A percentile compares a stretch with the other conserved stretches of the same genome.
Conservation (phyloP, 2,113 vertebrate species). For the Otocyon megalotis region DNA sequence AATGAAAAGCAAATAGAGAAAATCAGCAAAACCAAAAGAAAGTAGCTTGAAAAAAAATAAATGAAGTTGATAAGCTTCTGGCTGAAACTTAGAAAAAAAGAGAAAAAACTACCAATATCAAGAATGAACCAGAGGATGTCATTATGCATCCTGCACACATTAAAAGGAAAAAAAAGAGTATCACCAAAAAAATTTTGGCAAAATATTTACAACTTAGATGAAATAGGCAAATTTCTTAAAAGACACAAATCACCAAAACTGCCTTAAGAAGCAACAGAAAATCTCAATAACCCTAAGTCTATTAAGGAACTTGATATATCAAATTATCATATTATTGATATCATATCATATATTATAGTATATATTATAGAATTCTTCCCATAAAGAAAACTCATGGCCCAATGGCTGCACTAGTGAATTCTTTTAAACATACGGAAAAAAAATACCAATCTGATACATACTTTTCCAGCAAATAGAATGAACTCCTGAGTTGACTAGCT, state of each 20-base stretch:
- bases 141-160: not conserved
- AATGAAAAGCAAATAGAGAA: not conserved
- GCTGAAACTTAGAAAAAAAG: not conserved
- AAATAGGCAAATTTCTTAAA: slow-evolving; percentile 9
- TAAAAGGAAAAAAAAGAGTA: not conserved
- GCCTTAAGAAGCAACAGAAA: not conserved
- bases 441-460: not conserved
- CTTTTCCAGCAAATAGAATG: not conserved
- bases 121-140: not conserved
- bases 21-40: not conserved
- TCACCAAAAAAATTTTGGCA: not conserved
- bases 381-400: not conserved
- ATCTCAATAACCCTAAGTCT: not conserved
- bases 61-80: not conserved
- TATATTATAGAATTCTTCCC: not conserved
- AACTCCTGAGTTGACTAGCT: slow-evolving; percentile 24
- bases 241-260: slow-evolving; percentile 4
- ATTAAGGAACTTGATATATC: not conserved
- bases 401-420: not conserved
- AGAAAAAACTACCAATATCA: not conserved
- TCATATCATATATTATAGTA: not conserved
- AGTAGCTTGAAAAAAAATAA: not conserved
- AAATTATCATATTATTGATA: too few relatives aligned
- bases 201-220: not conserved
- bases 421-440: not conserved